Evolutionary conservation across 1,140 invertebrate genomes (phyloP).

Genomic region (Ephestia elutella): DNA sequence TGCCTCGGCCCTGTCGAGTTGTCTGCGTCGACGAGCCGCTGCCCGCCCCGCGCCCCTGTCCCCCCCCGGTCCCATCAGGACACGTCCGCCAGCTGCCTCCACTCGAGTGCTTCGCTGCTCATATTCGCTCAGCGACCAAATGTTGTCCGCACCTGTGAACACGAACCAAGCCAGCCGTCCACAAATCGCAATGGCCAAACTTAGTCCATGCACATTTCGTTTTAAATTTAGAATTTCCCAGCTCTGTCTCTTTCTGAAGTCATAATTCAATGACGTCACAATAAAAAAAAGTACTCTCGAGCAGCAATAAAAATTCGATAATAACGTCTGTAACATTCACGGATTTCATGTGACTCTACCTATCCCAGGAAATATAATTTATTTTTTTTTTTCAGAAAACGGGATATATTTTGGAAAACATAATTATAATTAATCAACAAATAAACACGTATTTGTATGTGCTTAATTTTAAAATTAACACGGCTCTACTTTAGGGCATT

Average conservation of each 20-base stretch:
- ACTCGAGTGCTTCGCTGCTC: conserved; percentile 26
- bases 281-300: not conserved
- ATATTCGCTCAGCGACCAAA: conserved; percentile 13
- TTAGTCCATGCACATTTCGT: not conserved
- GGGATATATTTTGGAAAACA: no score
- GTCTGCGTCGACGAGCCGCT: conserved; percentile 35
- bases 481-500: no score
- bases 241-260: not conserved
- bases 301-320: not conserved
- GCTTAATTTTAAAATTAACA: no score
- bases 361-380: no score
- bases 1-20: conserved; percentile 47
- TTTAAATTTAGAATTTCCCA: not conserved
- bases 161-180: not conserved
- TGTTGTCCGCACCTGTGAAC: conserved; percentile 10
- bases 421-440: no score
- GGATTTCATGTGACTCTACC: not conserved
- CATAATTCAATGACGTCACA: not conserved
- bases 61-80: conserved; percentile 39
- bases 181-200: not conserved
- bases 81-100: conserved; percentile 51
- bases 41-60: conserved; percentile 27
- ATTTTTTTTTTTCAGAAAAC: no score
- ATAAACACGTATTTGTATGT: no score
- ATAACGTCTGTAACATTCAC: no score